Evolutionary conservation across 2,797 vertebrate species (phyloP).

Genomic region (Oreochromis mossambicus): DNA sequence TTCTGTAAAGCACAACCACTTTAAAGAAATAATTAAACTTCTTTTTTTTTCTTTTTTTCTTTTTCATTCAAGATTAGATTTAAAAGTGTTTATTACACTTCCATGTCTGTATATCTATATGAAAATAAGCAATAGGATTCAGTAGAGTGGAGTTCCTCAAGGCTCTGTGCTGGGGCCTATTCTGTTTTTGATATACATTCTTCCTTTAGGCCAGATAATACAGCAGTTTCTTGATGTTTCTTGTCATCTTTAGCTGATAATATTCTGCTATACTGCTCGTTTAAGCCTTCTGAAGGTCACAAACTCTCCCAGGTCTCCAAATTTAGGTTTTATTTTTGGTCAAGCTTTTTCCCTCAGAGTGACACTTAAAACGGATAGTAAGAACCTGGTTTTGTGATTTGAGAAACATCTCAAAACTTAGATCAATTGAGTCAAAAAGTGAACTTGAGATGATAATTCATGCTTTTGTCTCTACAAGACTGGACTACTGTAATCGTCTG

Average conservation of each 20-base stretch:
- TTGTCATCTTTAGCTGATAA: neutral
- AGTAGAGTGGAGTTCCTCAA: neutral
- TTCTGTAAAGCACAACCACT: neutral
- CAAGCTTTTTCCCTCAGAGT: neutral
- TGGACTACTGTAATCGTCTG: neutral
- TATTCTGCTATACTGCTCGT: neutral
- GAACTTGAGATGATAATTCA: neutral
- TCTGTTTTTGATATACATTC: neutral
- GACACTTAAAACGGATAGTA: neutral
- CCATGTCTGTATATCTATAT: neutral
- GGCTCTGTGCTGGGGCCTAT: neutral
- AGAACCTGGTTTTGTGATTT: neutral
- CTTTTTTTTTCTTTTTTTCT: neutral
- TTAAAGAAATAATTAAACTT: neutral
- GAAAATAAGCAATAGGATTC: neutral
- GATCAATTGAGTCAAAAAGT: neutral
- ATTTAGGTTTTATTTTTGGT: neutral
- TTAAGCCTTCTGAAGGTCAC: neutral
- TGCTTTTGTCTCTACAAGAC: neutral
- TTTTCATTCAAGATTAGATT: neutral
- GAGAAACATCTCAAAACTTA: neutral
- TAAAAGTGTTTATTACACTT: rapidly evolving
- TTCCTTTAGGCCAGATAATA: neutral
- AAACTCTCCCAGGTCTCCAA: neutral
- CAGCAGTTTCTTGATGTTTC: neutral